These are phyloP conservation scores for Daktulosphaira vitifoliae DNA, from an alignment of 1,140 invertebrate species.

Conservation along the genomic window DNA sequence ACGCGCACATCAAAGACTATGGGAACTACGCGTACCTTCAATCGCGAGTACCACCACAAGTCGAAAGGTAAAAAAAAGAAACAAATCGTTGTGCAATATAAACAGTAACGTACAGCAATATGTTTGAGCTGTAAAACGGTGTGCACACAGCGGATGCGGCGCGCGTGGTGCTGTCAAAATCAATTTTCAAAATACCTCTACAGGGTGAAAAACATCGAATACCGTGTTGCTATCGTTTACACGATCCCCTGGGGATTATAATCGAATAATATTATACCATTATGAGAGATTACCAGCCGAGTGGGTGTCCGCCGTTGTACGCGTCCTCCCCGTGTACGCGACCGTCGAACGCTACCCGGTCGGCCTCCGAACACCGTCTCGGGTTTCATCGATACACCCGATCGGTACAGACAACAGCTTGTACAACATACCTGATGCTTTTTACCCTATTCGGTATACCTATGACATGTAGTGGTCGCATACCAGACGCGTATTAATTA, in stretches of 20 bases:
- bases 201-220: slow-evolving; percentile 16
- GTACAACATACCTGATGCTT: neutral
- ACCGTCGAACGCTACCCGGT: slow-evolving; percentile 18
- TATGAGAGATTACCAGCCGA: slow-evolving; percentile 20
- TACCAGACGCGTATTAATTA: slow-evolving; percentile 24
- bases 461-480: neutral
- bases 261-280: slow-evolving; percentile 30
- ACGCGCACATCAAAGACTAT: too few species aligned
- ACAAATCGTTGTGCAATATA: neutral
- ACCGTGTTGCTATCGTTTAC: slow-evolving; percentile 27
- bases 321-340: neutral
- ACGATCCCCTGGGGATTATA: slow-evolving; percentile 26
- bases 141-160: neutral
- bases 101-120: slow-evolving; percentile 5
- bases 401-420: slow-evolving; percentile 16
- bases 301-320: neutral
- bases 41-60: too few species aligned
- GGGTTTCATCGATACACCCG: slow-evolving; percentile 29
- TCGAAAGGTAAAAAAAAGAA: too few species aligned
- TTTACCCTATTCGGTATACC: neutral
- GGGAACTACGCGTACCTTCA: too few species aligned
- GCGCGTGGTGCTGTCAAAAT: slow-evolving; percentile 19
- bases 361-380: slow-evolving; percentile 28
- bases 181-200: slow-evolving; percentile 20
- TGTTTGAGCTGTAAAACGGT: neutral